Base-by-base conservation (phyloP, 2,797 vertebrate species). In the Phrynocephalus forsythii region DNA sequence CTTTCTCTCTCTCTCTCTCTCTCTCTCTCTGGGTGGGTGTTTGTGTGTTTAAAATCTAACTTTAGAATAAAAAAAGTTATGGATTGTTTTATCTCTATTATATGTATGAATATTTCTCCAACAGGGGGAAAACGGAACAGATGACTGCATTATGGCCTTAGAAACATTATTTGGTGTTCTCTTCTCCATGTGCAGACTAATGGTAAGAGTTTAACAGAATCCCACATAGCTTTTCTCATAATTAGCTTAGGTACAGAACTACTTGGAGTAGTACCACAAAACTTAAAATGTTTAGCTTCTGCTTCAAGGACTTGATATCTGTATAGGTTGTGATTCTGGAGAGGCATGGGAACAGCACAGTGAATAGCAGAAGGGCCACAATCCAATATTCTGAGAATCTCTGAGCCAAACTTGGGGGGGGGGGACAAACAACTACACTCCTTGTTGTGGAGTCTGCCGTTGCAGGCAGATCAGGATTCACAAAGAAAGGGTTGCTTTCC, bases 151-250 rank as follows among this genome's bases (percentile, higher is more conserved):
- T 93, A 97, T 95, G 96, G 98, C 99, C 87, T 96, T 99, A 95
- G 98, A 99, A 97, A 99, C 98, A 78, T 97, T 99, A 95, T 99
- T 99, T 89, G 98, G 98, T 79, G 98, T 99, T 91, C 96, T 99
- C 48, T 97, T 99, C 95, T 98, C 98, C 94, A 98, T 99, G 97
- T 99, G 98, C 97, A 97, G 98, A 94, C 97, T 99, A 90, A 99
- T 99, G 99, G 99, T 99, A 97, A 98, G 98, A 95, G 87, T 60
- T 10, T 86, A 24, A 86, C 63, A 56, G 18, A 5, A 6, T 52
- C 73, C 86, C 9, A 79, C 0, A n/a, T 15, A 26, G 10, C 7
- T 7, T 26, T 87, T 92, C 0, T 69, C 52, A 9, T 20, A 6
- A 63, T 82, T 86, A 83, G 16, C 6, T 63, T 84, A 44, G 6